Percentiles rank a stretch among this genome's conserved stretches.
Conservation (phyloP, 2,888 invertebrate species). For the Panzeria rudis region DNA sequence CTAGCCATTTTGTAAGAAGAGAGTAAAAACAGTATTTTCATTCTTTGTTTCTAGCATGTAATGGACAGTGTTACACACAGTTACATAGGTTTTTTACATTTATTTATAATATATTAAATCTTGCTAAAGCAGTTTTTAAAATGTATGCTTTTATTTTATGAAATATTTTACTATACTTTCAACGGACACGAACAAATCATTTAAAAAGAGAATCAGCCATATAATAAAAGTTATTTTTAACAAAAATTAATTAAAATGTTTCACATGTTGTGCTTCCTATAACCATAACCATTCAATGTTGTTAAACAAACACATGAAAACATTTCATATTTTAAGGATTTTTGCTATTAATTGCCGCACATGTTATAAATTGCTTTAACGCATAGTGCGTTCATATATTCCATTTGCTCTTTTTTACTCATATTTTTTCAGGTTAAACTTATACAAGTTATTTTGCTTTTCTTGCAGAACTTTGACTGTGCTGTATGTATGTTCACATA, state of each 20-base stretch:
- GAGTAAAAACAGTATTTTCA: no score
- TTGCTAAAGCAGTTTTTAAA: no score
- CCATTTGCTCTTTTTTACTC: background rate
- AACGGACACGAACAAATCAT: no score
- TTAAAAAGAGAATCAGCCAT: no score
- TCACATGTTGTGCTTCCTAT: background rate
- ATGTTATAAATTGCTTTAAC: background rate
- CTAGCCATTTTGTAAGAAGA: no score
- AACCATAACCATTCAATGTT: background rate
- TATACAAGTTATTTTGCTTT: background rate
- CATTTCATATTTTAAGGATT: background rate
- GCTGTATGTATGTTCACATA: background rate
- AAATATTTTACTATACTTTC: no score
- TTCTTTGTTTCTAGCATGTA: no score
- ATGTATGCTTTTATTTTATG: no score
- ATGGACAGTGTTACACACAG: no score
- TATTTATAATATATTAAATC: no score
- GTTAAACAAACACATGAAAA: background rate
- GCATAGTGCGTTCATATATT: background rate
- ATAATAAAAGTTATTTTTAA: background rate
- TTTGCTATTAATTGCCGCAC: background rate
- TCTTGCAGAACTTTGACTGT: no score
- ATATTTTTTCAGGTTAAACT: background rate
- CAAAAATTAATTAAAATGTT: slow-evolving; percentile 1
- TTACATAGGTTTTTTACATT: no score